Evolutionary conservation across 2,797 vertebrate genomes (phyloP).

Genomic region (Echiichthys vipera): DNA sequence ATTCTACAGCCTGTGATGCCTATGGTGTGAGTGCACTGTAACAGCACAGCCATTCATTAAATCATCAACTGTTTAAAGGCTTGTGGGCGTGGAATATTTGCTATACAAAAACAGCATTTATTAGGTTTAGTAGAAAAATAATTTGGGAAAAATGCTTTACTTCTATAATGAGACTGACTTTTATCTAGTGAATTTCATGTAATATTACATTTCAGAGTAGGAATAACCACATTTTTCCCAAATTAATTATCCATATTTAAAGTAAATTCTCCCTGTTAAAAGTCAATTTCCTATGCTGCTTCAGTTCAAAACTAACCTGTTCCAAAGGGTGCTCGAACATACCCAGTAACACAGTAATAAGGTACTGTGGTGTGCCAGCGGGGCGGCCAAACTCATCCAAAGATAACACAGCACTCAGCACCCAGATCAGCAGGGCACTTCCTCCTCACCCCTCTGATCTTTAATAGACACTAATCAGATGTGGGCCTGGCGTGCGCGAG

Average conservation of each 20-base stretch:
- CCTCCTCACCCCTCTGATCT: slow-evolving; percentile 88
- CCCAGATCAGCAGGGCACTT: slow-evolving; percentile 90
- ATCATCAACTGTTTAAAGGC: not conserved
- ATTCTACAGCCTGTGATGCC: not conserved
- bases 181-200: not conserved
- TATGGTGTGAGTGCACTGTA: not conserved
- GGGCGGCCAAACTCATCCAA: slow-evolving; percentile 89
- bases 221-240: not conserved
- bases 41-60: not conserved
- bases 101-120: not conserved
- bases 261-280: slow-evolving; percentile 19
- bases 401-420: slow-evolving; percentile 90
- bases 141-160: not conserved
- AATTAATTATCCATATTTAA: slow-evolving; percentile 16
- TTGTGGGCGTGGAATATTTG: not conserved
- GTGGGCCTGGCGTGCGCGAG: slow-evolving; percentile 83
- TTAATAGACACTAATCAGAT: slow-evolving; percentile 91
- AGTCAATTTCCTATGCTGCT: slow-evolving; percentile 77
- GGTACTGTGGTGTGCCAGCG: slow-evolving; percentile 84
- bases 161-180: not conserved
- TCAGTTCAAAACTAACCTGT: slow-evolving; percentile 84
- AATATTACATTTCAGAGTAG: not conserved
- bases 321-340: slow-evolving; percentile 87
- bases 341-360: slow-evolving; percentile 87
- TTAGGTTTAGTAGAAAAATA: not conserved